Base-by-base conservation (phyloP, 2,797 vertebrate genomes). In the Pseudomugil tenellus region DNA sequence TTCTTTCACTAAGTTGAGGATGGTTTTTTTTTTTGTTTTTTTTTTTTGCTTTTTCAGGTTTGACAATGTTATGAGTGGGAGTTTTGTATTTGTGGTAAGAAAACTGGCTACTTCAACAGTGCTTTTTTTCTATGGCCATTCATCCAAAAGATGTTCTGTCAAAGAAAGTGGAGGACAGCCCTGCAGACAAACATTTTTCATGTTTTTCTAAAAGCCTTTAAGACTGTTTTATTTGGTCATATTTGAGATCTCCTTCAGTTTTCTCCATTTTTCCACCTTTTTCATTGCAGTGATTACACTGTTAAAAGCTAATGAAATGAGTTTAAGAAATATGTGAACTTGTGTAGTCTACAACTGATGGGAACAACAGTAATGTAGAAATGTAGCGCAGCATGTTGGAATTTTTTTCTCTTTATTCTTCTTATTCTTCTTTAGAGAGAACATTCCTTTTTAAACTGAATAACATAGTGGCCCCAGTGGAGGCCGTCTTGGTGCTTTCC, bases 31-130 rank as follows among this genome's bases (percentile, higher is more conserved):
- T n/a, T n/a, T n/a, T n/a, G n/a, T n/a, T n/a, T n/a, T n/a, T n/a
- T n/a, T n/a, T 21, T 48, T 55, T 52, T 11, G 48, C 17, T 32
- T 6, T 65, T 28, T 64, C 51, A 16, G 16, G 19, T 68, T 62
- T 43, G 35, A 61, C 64, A 65, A 52, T 21, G 41, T 70, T n/a
- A 14, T 49, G 43, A 72, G 59, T 32, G 48, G 14, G 32, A 28
- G 52, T 53, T 4, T 21, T 32, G 2, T 26, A 26, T 57, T 48
- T 25, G 48, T 29, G 5, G 4, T 32, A 1, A 32, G 17, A 60
- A 19, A 41, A 41, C 16, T 19, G 17, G 5, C 39, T 6, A 41
- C 6, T 41, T 41, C 17, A 39, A 39, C 4, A 16, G 37, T 41
- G 2, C 9, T 37, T 13, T 37, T 41, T 2, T 63, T 63, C 19